Percentiles rank a stretch among this genome's conserved stretches.
phyloP scores from a whole-genome alignment of 2,888 invertebrate genomes.

The Melanostoma scalare region DNA sequence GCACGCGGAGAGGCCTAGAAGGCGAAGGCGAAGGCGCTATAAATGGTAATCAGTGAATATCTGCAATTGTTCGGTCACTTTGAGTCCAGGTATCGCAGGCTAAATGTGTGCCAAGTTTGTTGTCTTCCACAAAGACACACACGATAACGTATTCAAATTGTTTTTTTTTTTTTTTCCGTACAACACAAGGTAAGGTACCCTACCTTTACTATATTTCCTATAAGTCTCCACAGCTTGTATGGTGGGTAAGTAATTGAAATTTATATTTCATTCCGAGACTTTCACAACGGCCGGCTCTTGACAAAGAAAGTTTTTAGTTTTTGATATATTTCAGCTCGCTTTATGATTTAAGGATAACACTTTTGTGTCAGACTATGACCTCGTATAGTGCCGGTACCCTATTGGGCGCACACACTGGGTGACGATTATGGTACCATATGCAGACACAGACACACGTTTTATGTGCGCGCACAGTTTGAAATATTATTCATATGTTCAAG shows the following conservation, averaged over 20 bases:
- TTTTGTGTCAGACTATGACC: slow-evolving; percentile 40
- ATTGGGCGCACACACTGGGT: slow-evolving; percentile 42
- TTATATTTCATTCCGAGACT: slow-evolving; percentile 55
- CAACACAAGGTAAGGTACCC: slow-evolving; percentile 6
- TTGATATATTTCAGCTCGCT: slow-evolving; percentile 59
- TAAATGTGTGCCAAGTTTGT: slow-evolving; percentile 67
- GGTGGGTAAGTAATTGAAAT: slow-evolving; percentile 61
- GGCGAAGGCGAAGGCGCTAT: slow-evolving; percentile 68
- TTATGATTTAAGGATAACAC: slow-evolving; percentile 68
- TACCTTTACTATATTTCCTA: slow-evolving; percentile 2
- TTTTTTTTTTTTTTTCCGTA: slow-evolving; percentile 1
- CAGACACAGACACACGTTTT: slow-evolving; percentile 1
- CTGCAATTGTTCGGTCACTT: slow-evolving; percentile 71
- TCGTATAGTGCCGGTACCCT: slow-evolving; percentile 34
- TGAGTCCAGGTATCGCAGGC: slow-evolving; percentile 45
- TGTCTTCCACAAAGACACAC: slow-evolving; percentile 37
- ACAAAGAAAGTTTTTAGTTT: slow-evolving; percentile 53
- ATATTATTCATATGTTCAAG: slow-evolving; percentile 12
- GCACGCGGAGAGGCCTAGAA: slow-evolving; percentile 27
- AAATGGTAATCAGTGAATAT: slow-evolving; percentile 71
- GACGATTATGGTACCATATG: slow-evolving; percentile 21
- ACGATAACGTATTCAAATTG: slow-evolving; percentile 48
- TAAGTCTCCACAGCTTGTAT: slow-evolving; percentile 39
- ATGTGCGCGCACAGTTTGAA: background rate
- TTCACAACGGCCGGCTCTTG: slow-evolving; percentile 47